phyloP scores from a whole-genome alignment of 2,113 vertebrate genomes.

The Xerus inauris region DNA sequence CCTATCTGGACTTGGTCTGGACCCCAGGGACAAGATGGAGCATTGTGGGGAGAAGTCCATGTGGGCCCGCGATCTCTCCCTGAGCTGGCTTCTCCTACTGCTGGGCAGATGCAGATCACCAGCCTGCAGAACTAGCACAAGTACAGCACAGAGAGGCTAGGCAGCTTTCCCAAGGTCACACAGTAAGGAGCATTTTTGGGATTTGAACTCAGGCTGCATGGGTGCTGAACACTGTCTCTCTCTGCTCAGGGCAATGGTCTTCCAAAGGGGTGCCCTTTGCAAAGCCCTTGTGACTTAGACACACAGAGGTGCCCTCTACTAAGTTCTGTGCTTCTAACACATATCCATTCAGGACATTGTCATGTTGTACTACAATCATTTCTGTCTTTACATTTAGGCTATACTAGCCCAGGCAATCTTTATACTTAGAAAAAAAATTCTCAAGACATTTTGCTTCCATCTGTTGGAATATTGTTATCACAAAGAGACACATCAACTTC shows the following conservation, averaged over 20 bases:
- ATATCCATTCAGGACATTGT: not conserved
- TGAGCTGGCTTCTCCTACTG: not conserved
- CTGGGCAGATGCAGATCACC: not conserved
- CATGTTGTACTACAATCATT: accelerated
- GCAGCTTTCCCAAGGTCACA: not conserved
- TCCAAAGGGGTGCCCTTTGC: not conserved
- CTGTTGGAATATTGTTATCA: not conserved
- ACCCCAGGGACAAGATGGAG: not conserved
- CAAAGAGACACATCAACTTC: not conserved
- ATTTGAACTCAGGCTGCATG: not conserved
- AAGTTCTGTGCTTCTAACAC: not conserved
- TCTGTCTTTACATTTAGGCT: not conserved
- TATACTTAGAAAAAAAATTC: not conserved
- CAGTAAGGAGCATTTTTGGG: not conserved
- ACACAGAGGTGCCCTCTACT: not conserved
- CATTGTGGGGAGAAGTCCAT: not conserved
- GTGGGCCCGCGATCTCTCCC: not conserved
- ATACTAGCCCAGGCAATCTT: not conserved
- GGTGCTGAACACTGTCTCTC: not conserved
- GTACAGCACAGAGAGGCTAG: not conserved
- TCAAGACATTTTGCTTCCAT: not conserved
- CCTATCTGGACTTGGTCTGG: not conserved
- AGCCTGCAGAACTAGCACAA: not conserved
- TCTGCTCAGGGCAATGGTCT: not conserved
- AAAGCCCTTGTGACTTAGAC: not conserved